Conservation (phyloP, 1,140 invertebrate genomes). For the Drosophila mayri region DNA sequence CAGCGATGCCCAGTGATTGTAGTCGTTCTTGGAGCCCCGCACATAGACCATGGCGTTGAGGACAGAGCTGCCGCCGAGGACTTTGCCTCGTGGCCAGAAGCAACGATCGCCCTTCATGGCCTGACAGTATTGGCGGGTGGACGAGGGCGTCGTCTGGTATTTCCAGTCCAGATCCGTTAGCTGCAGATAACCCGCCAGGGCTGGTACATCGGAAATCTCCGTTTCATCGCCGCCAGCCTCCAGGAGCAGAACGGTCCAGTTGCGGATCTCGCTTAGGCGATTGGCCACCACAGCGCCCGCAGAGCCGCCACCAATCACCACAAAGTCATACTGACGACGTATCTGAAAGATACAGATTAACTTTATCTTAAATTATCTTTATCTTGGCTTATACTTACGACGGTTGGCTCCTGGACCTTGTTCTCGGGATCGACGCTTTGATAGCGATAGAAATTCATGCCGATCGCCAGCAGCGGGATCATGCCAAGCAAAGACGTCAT, state of each 20-base stretch:
- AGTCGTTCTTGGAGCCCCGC: conserved; percentile 95
- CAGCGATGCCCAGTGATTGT: conserved; percentile 94
- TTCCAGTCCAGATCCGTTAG: conserved; percentile 95
- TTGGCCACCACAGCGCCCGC: conserved; percentile 97
- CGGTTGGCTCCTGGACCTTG: conserved; percentile 88
- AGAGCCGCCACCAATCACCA: conserved; percentile 95
- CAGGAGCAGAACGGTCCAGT: conserved; percentile 92
- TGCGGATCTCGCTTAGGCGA: conserved; percentile 91
- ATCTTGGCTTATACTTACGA: conserved; percentile 86
- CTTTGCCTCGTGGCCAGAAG: conserved; percentile 95
- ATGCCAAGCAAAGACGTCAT: conserved; percentile 88
- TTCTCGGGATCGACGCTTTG: conserved; percentile 93
- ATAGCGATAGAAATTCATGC: conserved; percentile 93
- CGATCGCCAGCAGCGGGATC: conserved; percentile 91
- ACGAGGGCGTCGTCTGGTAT: conserved; percentile 94
- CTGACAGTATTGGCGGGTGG: conserved; percentile 90
- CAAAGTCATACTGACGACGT: conserved; percentile 91
- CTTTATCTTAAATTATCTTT: too few relatives aligned
- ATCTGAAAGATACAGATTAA: conserved; percentile 85
- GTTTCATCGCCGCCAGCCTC: conserved; percentile 94
- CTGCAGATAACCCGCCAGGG: conserved; percentile 91
- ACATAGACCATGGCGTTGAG: conserved; percentile 98
- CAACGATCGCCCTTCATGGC: conserved; percentile 94
- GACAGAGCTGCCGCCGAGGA: conserved; percentile 96
- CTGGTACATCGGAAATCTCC: conserved; percentile 92